phyloP scores from a whole-genome alignment of 2,888 invertebrate genomes.

The Microctonus brassicae region DNA sequence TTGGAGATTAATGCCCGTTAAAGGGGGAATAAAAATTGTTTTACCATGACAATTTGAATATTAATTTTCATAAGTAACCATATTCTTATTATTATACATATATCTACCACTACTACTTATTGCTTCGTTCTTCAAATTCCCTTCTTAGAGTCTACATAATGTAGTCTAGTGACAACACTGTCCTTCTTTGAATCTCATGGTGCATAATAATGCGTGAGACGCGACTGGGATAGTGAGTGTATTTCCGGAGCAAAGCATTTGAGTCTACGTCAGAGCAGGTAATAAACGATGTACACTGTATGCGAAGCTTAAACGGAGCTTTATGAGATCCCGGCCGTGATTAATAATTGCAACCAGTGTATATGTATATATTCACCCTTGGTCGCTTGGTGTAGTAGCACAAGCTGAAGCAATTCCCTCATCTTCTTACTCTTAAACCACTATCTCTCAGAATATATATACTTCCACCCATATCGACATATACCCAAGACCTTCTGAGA shows the following conservation, averaged over 20 bases:
- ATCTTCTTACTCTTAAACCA: conserved; percentile 10
- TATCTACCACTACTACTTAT: too few relatives aligned
- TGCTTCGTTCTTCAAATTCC: not conserved
- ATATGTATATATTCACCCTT: conserved; percentile 13
- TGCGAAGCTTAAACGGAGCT: conserved; percentile 62
- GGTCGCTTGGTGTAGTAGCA: not conserved
- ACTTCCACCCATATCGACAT: conserved; percentile 7
- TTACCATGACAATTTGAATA: not conserved
- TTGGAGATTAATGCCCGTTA: not conserved
- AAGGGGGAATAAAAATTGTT: not conserved
- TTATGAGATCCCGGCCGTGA: conserved; percentile 66
- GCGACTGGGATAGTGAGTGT: conserved; percentile 42
- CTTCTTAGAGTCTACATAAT: not conserved
- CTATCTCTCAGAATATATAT: not conserved
- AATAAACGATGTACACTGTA: conserved; percentile 62
- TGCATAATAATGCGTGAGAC: conserved; percentile 41
- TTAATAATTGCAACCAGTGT: conserved; percentile 63
- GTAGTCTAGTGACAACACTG: not conserved
- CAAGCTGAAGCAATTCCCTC: conserved; percentile 7
- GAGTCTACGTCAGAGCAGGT: conserved; percentile 51
- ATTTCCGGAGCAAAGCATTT: conserved; percentile 51
- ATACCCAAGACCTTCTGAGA: not conserved
- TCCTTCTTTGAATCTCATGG: conserved; percentile 7
- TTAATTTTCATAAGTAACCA: not conserved
- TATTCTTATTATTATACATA: too few relatives aligned